A percentile compares a stretch with the other conserved stretches of the same genome.
Evolutionary conservation across 2,888 invertebrate species (phyloP).

Genomic region (Tetragonisca angustula): DNA sequence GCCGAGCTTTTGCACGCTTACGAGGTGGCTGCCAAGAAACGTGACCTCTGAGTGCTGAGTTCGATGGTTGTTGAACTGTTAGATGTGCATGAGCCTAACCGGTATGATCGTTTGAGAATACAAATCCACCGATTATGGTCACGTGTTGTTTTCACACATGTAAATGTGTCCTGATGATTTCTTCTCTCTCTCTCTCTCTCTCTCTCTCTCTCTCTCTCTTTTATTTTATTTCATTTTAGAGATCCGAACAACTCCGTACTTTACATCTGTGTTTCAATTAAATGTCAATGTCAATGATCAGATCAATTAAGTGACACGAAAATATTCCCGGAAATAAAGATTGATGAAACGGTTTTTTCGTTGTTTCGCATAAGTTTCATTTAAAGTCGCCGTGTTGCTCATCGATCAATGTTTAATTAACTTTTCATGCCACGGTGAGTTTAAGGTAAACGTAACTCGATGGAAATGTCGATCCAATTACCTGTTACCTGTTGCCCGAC

Average conservation of each 20-base stretch:
- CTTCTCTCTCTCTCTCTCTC: too few species aligned
- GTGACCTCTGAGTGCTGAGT: constrained; percentile 55
- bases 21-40: constrained; percentile 71
- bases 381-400: neutral
- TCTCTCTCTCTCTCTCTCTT: neutral
- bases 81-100: constrained; percentile 63
- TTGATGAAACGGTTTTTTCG: too few species aligned
- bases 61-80: constrained; percentile 60
- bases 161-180: constrained; percentile 2
- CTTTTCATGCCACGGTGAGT: constrained; percentile 21
- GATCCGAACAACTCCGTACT: neutral
- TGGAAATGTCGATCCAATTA: neutral
- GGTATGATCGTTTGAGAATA: constrained; percentile 41
- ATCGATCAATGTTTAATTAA: neutral
- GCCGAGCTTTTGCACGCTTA: constrained; percentile 79
- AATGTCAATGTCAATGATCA: too few species aligned
- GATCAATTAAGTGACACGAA: too few species aligned
- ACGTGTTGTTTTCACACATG: neutral
- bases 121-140: neutral
- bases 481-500: constrained; percentile 29
- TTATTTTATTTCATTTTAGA: neutral
- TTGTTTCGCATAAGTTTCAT: neutral
- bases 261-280: too few species aligned
- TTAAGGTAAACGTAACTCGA: constrained; percentile 15
- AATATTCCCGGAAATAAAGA: too few species aligned